Evolutionary conservation across 2,113 vertebrate species (phyloP), one percentile per base, ranked within the genome.

Genomic region (Budorcas taxicolor): DNA sequence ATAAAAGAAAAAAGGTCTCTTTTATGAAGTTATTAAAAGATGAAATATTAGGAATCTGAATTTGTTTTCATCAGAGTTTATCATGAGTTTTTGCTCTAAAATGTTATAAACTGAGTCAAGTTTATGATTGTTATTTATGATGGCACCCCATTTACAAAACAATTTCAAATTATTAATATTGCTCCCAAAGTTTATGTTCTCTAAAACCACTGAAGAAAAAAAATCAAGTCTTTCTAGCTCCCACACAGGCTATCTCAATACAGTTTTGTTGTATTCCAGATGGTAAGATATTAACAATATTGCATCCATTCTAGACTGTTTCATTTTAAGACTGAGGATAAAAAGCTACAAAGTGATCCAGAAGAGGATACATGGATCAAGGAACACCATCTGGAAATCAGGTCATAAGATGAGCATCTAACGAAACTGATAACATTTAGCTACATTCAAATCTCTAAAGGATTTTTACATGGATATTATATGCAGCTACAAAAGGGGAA

Each of bases 61-160:
- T 91, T 86, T 90, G 33, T 76, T 81, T 85, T 40, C 90, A 78
- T 76, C n/a, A 93, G 29, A 93, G 76, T 74, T 62, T 84, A 50
- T 53, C 21, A 58, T n/a, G 45, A 94, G 12, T 40, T 91, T 96
- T 95, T 95, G 31, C 89, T 90, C 53, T 91, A 83, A 95, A 94
- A 96, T 57, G 27, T 76, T 92, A 40, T 90, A 95, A 8, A 89
- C 10, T 78, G 40, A 91, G 14, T 95, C 50, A 58, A 96, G 10
- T 62, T 47, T 43, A 87, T 80, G 21, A 78, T 16, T 55, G 12
- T 81, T 45, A 91, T 87, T 97, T 88, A 40, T 87, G 78, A 92
- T 29, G 64, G 43, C 6, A 94, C 25, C 15, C 95, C 74, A 95
- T 50, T 81, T 94, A 57, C 60, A 87, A 95, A 96, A 60, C 27